A percentile compares a stretch with the other conserved stretches of the same genome.
Evolutionary conservation across 1,140 invertebrate genomes (phyloP).

Genomic region (Holotrichia oblita): DNA sequence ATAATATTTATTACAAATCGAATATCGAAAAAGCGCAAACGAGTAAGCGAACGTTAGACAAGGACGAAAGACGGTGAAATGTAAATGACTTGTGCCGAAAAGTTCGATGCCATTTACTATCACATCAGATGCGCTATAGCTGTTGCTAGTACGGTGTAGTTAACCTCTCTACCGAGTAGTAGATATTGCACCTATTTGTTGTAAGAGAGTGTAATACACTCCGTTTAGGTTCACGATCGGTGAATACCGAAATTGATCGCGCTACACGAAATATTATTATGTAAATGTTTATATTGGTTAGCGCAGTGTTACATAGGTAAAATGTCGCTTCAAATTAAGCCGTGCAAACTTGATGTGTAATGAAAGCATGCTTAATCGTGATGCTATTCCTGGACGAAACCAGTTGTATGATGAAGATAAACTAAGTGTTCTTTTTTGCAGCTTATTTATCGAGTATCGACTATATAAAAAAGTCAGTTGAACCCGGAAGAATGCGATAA

Average conservation of each 20-base stretch:
- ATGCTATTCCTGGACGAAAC: constrained; percentile 2
- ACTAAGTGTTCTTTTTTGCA: neutral
- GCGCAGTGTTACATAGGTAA: neutral
- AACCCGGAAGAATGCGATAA: neutral
- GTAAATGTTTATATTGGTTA: neutral
- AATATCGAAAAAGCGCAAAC: neutral
- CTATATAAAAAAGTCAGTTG: neutral
- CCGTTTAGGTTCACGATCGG: constrained; percentile 7
- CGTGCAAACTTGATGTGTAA: neutral
- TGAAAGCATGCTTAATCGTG: neutral
- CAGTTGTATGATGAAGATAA: neutral
- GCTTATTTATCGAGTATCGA: neutral
- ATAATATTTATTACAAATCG: constrained; percentile 21
- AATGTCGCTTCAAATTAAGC: neutral
- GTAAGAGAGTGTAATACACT: neutral
- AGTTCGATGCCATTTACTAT: constrained; percentile 27
- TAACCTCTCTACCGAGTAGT: neutral
- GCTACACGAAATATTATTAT: constrained; percentile 3
- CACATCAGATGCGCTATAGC: neutral
- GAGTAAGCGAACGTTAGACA: neutral
- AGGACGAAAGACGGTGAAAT: constrained; percentile 11
- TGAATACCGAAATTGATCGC: neutral
- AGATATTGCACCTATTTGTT: neutral
- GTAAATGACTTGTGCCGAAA: constrained; percentile 32
- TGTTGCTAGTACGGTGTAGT: neutral